Evolutionary conservation across 2,797 vertebrate species (phyloP), one percentile per base, ranked within the genome.

Genomic region (Phaenicophaeus curvirostris): DNA sequence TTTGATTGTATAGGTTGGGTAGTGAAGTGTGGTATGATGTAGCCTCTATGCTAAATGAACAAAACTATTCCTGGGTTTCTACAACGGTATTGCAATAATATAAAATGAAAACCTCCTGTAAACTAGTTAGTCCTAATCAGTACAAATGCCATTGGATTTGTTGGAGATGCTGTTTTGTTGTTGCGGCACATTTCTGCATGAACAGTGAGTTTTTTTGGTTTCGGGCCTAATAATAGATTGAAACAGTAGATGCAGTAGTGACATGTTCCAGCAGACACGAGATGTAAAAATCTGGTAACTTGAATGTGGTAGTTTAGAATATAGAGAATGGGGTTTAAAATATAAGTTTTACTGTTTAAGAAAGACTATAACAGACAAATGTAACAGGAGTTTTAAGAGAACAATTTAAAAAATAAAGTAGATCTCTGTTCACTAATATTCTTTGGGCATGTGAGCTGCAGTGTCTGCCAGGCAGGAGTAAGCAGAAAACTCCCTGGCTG

Each of bases 161-260:
- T 31, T 73, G 42, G 46, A 74, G 68, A 63, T 95, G 68, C 63
- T 90, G 25, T 90, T 92, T 74, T 76, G 76, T 87, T 80, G 41
- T 87, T 94, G 42, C 39, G 28, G 66, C 67, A 95, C n/a, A 11
- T 86, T 93, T 69, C 58, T 90, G 58, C 46, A 27, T n/a, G 59
- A 85, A 87, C 81, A 92, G 31, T 51, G 57, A 25, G 37, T 2
- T 71, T 90, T n/a, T 80, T 94, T 95, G 54, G 92, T 93, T 87
- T 85, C 55, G 66, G 35, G n/a, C 7, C 4, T 73, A 82, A 31
- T 59, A 67, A 87, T 72, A 87, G 91, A 82, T 53, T 61, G 74
- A 81, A 94, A 58, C 66, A 72, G 89, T 68, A 33, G 55, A 44
- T 89, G 55, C 68, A 79, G 14, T 25, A 83, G 68, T 76, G 39